phyloP scores from a whole-genome alignment of 2,797 vertebrate species.

The Scomberomorus guttatus region DNA sequence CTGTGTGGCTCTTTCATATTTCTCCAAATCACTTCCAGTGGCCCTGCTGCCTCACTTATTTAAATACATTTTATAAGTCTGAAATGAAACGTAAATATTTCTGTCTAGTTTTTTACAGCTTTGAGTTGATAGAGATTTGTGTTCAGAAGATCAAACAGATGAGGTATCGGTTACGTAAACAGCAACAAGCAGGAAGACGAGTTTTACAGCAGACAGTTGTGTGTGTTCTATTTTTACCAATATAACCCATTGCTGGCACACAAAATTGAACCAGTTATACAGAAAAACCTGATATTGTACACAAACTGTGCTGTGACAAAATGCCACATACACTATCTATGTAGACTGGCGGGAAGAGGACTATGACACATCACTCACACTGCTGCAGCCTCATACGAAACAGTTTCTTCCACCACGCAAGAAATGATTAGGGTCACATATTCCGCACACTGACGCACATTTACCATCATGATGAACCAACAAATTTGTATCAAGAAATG shows the following conservation, averaged over 20 bases:
- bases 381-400: background rate
- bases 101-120: slow-evolving; percentile 25
- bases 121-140: slow-evolving; percentile 28
- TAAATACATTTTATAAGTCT: slow-evolving; percentile 37
- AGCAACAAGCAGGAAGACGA: slow-evolving; percentile 35
- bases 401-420: slow-evolving; percentile 15
- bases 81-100: slow-evolving; percentile 24
- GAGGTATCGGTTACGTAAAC: slow-evolving; percentile 46
- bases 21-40: slow-evolving; percentile 30
- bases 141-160: slow-evolving; percentile 48
- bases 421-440: slow-evolving; percentile 32
- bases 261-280: slow-evolving; percentile 12
- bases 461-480: slow-evolving; percentile 46
- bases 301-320: slow-evolving; percentile 10
- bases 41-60: slow-evolving; percentile 30
- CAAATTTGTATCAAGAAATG: slow-evolving; percentile 22
- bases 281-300: background rate
- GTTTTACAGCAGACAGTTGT: slow-evolving; percentile 26
- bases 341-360: background rate
- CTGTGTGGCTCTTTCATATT: slow-evolving; percentile 27
- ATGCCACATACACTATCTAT: slow-evolving; percentile 6
- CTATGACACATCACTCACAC: too few species aligned
- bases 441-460: slow-evolving; percentile 20
- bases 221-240: slow-evolving; percentile 28
- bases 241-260: slow-evolving; percentile 9